Conservation (phyloP, 2,888 invertebrate species). For the Apodemia zela region DNA sequence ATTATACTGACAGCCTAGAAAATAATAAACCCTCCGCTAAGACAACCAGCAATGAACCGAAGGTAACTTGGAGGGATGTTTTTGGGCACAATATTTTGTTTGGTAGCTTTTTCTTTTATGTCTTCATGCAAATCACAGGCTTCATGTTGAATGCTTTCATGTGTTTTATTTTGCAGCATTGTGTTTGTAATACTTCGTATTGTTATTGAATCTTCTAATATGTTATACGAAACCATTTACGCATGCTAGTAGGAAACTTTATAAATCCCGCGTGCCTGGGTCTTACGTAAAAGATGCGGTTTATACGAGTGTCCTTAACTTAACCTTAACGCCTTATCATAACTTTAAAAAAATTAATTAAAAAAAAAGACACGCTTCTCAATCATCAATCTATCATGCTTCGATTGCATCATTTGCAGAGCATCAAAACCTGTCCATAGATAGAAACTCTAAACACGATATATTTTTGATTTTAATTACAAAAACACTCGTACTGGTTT, state of each 20-base stretch:
- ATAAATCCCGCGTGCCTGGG: constrained; percentile 22
- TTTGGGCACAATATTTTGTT: constrained; percentile 45
- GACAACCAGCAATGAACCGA: constrained; percentile 73
- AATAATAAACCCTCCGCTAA: constrained; percentile 73
- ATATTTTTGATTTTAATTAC: too few species aligned
- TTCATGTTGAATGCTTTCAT: constrained; percentile 38
- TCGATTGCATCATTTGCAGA: too few species aligned
- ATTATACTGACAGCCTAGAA: constrained; percentile 88
- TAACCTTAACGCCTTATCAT: neutral
- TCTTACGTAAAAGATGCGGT: constrained; percentile 24
- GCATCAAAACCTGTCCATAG: too few species aligned
- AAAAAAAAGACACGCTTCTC: too few species aligned
- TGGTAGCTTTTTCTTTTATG: constrained; percentile 36
- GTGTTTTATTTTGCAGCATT: constrained; percentile 31
- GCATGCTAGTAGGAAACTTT: constrained; percentile 26
- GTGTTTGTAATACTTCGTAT: constrained; percentile 27
- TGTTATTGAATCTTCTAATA: neutral
- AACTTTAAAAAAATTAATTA: too few species aligned
- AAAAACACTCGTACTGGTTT: too few species aligned
- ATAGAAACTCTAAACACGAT: too few species aligned
- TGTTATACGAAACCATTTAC: neutral
- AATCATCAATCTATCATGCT: too few species aligned
- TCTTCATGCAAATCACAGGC: constrained; percentile 27
- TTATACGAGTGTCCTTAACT: constrained; percentile 4
- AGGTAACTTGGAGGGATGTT: constrained; percentile 65